phyloP scores from a whole-genome alignment of 30 jellyfish, hydroid and myxozoan species.

The Cassiopea xamachana region DNA sequence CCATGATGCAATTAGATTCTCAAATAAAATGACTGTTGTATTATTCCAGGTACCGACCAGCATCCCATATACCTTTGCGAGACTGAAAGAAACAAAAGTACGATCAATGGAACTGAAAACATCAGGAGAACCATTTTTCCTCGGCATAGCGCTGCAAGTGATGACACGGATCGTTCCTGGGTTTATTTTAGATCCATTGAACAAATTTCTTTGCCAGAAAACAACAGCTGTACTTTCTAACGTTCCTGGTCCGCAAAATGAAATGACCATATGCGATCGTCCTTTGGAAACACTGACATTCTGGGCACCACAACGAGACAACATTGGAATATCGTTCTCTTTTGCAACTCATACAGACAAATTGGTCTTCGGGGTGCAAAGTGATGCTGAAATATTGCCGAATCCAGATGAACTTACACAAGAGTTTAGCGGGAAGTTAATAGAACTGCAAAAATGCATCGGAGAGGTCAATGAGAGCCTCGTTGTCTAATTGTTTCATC shows the following conservation, averaged over 20 bases:
- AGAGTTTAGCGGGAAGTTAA: slow-evolving; percentile 42
- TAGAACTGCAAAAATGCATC: slow-evolving; percentile 29
- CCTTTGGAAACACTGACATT: slow-evolving; percentile 59
- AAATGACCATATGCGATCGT: slow-evolving; percentile 62
- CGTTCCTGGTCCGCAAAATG: slow-evolving; percentile 87
- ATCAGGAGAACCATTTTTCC: slow-evolving; percentile 86
- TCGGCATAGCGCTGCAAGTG: slow-evolving; percentile 53
- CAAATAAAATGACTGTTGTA: slow-evolving; percentile 70
- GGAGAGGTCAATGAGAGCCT: slow-evolving; percentile 6
- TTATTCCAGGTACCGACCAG: slow-evolving; percentile 64
- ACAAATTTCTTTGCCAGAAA: slow-evolving; percentile 72
- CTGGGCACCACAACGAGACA: slow-evolving; percentile 95
- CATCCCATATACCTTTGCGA: slow-evolving; percentile 18
- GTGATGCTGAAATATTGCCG: slow-evolving; percentile 58
- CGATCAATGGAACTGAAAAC: slow-evolving; percentile 67
- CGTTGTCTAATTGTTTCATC: background rate
- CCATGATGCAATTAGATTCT: slow-evolving; percentile 64
- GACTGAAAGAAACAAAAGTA: slow-evolving; percentile 53
- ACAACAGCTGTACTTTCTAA: slow-evolving; percentile 83
- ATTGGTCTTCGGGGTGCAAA: slow-evolving; percentile 71
- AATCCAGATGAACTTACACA: slow-evolving; percentile 75
- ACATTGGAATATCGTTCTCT: slow-evolving; percentile 82
- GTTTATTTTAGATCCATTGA: slow-evolving; percentile 39
- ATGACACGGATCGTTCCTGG: slow-evolving; percentile 69
- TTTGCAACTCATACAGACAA: slow-evolving; percentile 65